A percentile compares a stretch with the other conserved stretches of the same genome.
These are phyloP conservation scores for Dicerorhinus sumatrensis DNA, from an alignment of 2,113 vertebrate genomes.

Conservation along the genomic window DNA sequence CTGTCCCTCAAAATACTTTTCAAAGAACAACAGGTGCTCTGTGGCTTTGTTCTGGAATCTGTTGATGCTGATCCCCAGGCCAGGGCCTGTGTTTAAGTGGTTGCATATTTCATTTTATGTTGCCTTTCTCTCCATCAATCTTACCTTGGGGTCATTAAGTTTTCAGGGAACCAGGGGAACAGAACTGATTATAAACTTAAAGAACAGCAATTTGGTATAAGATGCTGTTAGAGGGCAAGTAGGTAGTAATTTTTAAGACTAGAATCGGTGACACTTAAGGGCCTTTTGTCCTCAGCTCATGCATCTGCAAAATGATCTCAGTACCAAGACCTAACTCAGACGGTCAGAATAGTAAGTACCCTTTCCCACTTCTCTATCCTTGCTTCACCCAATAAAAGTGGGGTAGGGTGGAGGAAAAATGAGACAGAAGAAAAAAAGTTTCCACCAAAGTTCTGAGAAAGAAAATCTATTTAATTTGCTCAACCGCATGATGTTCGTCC, in stretches of 20 bases:
- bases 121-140: not conserved
- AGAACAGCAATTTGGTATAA: slow-evolving; percentile 46
- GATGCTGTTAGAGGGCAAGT: slow-evolving; percentile 23
- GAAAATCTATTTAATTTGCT: not conserved
- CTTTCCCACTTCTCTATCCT: not conserved
- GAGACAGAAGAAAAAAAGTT: not conserved
- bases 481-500: not conserved
- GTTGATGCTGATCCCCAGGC: not conserved
- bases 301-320: not conserved
- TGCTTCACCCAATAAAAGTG: not conserved
- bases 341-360: not conserved
- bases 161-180: not conserved
- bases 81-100: not conserved
- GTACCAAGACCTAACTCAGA: not conserved
- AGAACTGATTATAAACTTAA: slow-evolving; percentile 24
- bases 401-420: accelerated
- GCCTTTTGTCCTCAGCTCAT: not conserved
- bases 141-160: slow-evolving; percentile 19
- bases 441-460: not conserved
- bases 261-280: not conserved
- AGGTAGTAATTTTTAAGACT: slow-evolving; percentile 62
- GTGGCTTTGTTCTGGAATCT: not conserved
- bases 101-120: not conserved
- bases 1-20: not conserved
- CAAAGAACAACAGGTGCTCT: not conserved